Conservation (phyloP, 2,113 vertebrate species). For the Pycnonotus jocosus region DNA sequence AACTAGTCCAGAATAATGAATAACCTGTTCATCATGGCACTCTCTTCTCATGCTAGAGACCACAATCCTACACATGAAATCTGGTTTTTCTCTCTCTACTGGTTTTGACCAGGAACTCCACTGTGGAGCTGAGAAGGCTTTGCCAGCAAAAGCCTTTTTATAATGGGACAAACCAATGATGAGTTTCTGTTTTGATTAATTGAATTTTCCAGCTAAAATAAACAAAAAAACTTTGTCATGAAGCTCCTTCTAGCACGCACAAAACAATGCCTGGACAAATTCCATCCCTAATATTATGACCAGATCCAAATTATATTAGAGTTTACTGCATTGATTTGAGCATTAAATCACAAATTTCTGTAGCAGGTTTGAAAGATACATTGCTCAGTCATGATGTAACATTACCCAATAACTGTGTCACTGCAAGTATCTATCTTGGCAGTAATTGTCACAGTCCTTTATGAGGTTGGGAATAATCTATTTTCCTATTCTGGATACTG, state of each 20-base stretch:
- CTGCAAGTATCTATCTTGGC: constrained; percentile 1
- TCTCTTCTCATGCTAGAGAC: not conserved
- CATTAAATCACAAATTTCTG: constrained; percentile 65
- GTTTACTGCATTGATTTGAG: constrained; percentile 56
- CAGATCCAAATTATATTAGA: constrained; percentile 51
- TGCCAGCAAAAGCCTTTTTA: not conserved
- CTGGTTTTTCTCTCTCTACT: not conserved
- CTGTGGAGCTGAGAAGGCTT: not conserved
- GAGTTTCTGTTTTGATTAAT: not conserved
- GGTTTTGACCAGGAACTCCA: not conserved
- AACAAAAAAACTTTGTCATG: not conserved
- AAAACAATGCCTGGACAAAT: not conserved
- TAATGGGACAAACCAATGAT: not conserved
- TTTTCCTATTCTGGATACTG: not conserved
- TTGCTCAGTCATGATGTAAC: not conserved
- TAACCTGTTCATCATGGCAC: not conserved
- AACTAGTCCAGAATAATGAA: not conserved
- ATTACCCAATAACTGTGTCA: constrained; percentile 34
- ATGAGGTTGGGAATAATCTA: not conserved
- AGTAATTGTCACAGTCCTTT: constrained; percentile 48
- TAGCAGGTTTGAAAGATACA: constrained; percentile 33
- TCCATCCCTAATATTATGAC: no score
- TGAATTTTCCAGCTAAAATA: not conserved
- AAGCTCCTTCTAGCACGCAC: not conserved
- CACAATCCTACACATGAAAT: not conserved